These are phyloP conservation scores for Octomys mimax DNA, from an alignment of 2,797 vertebrate genomes.

Conservation along the genomic window DNA sequence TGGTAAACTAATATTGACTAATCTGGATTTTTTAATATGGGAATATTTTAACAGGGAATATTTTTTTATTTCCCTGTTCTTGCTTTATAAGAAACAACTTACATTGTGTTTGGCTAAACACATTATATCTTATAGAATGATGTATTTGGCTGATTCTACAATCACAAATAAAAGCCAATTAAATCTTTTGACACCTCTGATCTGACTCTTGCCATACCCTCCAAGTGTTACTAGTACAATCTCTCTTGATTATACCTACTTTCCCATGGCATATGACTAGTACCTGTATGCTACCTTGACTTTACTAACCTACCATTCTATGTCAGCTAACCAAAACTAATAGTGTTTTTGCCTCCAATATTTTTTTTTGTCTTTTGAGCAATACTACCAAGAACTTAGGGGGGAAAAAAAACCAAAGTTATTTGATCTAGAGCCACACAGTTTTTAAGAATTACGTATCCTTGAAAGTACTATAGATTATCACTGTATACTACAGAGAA, in stretches of 20 bases:
- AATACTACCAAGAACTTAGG: background rate
- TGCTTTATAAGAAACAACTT: background rate
- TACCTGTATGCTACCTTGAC: background rate
- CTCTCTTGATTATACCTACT: background rate
- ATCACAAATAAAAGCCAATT: background rate
- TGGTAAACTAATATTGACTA: background rate
- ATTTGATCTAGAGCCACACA: conserved; percentile 19
- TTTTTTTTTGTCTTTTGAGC: background rate
- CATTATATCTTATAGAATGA: background rate
- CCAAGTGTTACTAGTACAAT: background rate
- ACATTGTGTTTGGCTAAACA: background rate
- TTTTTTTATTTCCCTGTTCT: background rate
- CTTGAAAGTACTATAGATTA: background rate
- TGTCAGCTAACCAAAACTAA: background rate
- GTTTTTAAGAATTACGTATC: background rate
- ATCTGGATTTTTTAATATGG: too few species aligned
- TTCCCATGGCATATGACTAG: background rate
- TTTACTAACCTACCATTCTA: background rate
- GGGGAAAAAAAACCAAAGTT: background rate
- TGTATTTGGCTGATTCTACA: background rate
- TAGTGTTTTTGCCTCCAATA: background rate
- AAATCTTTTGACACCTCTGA: background rate
- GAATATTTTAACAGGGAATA: too few species aligned
- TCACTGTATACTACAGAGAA: background rate
- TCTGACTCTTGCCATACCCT: background rate